phyloP scores from a whole-genome alignment of 1,140 invertebrate species.

The Drosophila albomicans region DNA sequence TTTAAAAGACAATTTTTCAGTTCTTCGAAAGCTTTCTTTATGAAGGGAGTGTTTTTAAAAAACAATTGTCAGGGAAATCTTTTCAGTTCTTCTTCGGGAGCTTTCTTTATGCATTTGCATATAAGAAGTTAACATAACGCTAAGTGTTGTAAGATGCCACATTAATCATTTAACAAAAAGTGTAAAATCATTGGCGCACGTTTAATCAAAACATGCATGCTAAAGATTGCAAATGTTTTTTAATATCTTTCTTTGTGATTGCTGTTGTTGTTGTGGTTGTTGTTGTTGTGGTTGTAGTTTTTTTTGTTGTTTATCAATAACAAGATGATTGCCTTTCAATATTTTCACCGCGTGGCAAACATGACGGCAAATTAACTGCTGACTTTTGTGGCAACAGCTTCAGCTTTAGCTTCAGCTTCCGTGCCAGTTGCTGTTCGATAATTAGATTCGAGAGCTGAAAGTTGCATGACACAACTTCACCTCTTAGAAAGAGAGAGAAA shows the following conservation, averaged over 20 bases:
- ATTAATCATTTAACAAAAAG: constrained; percentile 8
- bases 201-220: constrained; percentile 19
- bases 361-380: constrained; percentile 62
- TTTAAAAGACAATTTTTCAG: no score
- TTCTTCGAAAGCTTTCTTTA: background rate
- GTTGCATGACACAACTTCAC: constrained; percentile 58
- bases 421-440: constrained; percentile 38
- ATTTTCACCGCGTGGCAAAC: constrained; percentile 51
- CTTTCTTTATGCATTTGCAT: background rate
- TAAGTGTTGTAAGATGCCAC: background rate
- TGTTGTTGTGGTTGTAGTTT: background rate
- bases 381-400: constrained; percentile 46
- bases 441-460: constrained; percentile 65
- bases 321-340: constrained; percentile 71
- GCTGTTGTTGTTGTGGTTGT: background rate
- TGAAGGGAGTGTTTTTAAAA: no score
- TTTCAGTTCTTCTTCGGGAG: background rate
- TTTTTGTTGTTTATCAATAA: constrained; percentile 60
- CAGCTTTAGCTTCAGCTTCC: constrained; percentile 49
- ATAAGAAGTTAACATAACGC: background rate
- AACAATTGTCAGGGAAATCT: no score
- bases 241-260: constrained; percentile 11
- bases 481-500: background rate
- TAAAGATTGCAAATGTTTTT: constrained; percentile 5
- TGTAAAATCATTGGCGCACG: constrained; percentile 17